Conservation (phyloP, 1,140 invertebrate genomes). For the Trypoxylus dichotomus region DNA sequence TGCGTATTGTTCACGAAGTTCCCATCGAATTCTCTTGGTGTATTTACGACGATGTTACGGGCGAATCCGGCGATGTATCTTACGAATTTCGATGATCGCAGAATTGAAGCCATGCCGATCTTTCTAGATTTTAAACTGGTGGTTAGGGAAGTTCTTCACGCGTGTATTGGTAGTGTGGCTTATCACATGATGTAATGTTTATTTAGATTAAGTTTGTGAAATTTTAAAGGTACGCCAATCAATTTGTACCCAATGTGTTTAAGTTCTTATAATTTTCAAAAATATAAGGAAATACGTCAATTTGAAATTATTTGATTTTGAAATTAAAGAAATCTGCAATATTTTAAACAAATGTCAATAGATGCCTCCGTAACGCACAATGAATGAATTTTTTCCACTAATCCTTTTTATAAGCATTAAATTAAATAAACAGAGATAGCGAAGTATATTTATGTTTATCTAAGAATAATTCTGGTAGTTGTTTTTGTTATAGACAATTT, state of each 20-base stretch:
- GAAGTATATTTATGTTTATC: too few relatives aligned
- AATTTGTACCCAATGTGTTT: too few relatives aligned
- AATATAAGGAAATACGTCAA: neutral
- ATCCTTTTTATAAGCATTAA: too few relatives aligned
- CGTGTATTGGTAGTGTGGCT: neutral
- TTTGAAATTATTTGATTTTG: neutral
- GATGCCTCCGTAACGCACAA: neutral
- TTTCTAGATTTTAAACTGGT: neutral
- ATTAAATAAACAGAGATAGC: too few relatives aligned
- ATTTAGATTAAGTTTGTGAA: neutral
- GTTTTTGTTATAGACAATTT: too few relatives aligned
- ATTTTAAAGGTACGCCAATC: too few relatives aligned
- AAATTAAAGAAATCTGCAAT: neutral
- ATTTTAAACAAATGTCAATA: neutral
- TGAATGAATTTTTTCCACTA: too few relatives aligned
- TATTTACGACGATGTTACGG: constrained; percentile 64
- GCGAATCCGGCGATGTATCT: constrained; percentile 69
- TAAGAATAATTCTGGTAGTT: too few relatives aligned
- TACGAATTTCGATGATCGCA: constrained; percentile 69
- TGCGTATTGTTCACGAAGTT: constrained; percentile 55
- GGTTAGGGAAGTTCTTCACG: neutral
- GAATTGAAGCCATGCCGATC: constrained; percentile 63
- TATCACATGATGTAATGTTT: neutral
- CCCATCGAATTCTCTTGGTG: constrained; percentile 58
- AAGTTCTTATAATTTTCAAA: too few relatives aligned